phyloP scores from a whole-genome alignment of 1,140 invertebrate species.

The Lysiphlebus fabarum region DNA sequence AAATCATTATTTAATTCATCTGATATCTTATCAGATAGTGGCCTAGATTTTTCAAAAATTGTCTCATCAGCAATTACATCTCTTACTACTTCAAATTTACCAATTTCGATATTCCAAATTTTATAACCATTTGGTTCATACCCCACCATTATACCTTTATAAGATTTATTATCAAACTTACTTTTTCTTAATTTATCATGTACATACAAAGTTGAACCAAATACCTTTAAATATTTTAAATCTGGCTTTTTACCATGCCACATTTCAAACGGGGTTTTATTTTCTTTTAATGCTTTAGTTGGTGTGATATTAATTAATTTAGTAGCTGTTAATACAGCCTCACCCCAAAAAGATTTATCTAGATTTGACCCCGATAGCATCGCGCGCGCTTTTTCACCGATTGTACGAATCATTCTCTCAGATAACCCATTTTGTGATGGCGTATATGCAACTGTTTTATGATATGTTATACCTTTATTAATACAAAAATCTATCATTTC shows the following conservation, averaged over 20 bases:
- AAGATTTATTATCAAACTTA: too few relatives aligned
- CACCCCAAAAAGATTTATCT: conserved; percentile 42
- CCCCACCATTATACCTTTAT: too few relatives aligned
- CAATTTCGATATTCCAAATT: too few relatives aligned
- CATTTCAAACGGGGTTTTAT: conserved; percentile 51
- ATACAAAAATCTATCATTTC: too few relatives aligned
- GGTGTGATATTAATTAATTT: conserved; percentile 29
- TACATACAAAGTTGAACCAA: conserved; percentile 51
- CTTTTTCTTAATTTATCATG: conserved; percentile 45
- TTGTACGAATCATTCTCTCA: conserved; percentile 49
- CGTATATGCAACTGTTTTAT: conserved; percentile 12
- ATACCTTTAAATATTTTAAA: conserved; percentile 51
- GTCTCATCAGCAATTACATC: too few relatives aligned
- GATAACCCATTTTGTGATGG: conserved; percentile 15
- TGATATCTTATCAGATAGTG: too few relatives aligned
- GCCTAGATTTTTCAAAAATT: too few relatives aligned
- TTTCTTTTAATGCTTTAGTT: conserved; percentile 39
- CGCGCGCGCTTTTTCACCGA: conserved; percentile 45
- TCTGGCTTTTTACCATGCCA: conserved; percentile 51
- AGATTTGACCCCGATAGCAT: conserved; percentile 40
- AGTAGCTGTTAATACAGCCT: conserved; percentile 44
- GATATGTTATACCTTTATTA: too few relatives aligned
- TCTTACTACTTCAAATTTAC: too few relatives aligned
- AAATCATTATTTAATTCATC: too few relatives aligned
- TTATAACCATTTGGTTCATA: too few relatives aligned